These are phyloP conservation scores for Hydriomena furcata DNA, from an alignment of 2,888 invertebrate genomes.

Conservation along the genomic window DNA sequence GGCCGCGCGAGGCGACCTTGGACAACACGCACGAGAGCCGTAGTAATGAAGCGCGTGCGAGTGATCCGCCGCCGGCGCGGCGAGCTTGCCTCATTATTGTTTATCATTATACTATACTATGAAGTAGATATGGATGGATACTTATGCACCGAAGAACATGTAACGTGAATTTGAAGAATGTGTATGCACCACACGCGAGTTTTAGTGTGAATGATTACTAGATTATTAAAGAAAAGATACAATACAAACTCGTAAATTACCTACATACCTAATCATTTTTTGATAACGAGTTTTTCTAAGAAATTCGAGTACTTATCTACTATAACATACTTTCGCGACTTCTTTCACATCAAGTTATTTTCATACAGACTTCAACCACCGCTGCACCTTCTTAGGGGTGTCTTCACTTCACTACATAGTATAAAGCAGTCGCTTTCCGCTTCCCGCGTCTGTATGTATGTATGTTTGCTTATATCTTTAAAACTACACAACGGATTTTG, in stretches of 20 bases:
- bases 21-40: slow-evolving; percentile 41
- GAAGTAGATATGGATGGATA: slow-evolving; percentile 13
- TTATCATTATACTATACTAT: slow-evolving; percentile 31
- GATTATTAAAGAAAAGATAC: not conserved
- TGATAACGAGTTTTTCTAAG: slow-evolving; percentile 6
- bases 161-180: slow-evolving; percentile 20
- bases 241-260: too few species aligned
- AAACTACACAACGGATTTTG: too few species aligned
- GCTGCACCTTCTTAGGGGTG: too few species aligned
- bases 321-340: too few species aligned
- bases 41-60: slow-evolving; percentile 27
- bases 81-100: slow-evolving; percentile 26
- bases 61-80: slow-evolving; percentile 23
- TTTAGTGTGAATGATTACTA: slow-evolving; percentile 21
- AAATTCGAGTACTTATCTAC: too few species aligned
- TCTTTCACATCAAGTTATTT: too few species aligned
- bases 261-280: slow-evolving; percentile 3
- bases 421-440: too few species aligned
- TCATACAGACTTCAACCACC: too few species aligned
- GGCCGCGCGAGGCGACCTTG: slow-evolving; percentile 43
- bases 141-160: slow-evolving; percentile 18
- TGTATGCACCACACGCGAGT: slow-evolving; percentile 28
- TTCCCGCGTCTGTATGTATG: too few species aligned
- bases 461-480: too few species aligned
- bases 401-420: too few species aligned